phyloP scores from a whole-genome alignment of 2,888 invertebrate species.

The Stratiomys singularior region DNA sequence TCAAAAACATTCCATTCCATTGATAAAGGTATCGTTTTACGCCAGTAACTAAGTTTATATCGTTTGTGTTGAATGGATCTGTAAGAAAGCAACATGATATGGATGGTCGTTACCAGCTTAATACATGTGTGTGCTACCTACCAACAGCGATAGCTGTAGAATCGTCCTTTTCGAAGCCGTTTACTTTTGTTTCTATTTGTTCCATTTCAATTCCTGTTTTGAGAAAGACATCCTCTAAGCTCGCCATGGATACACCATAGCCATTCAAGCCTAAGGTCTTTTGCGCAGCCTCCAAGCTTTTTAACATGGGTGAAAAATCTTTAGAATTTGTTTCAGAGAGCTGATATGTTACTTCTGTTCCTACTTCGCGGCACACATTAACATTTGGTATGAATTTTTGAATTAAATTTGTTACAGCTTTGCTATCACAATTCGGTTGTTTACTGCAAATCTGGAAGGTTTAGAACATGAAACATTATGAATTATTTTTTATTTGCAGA shows the following conservation, averaged over 20 bases:
- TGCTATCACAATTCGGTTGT: constrained; percentile 68
- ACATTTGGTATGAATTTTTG: constrained; percentile 72
- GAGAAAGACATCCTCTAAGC: constrained; percentile 88
- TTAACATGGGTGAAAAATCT: constrained; percentile 74
- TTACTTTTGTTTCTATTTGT: not conserved
- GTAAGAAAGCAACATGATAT: not conserved
- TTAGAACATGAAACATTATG: no score
- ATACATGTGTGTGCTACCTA: not conserved
- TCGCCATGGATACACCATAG: constrained; percentile 84
- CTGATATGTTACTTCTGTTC: constrained; percentile 75
- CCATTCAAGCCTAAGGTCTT: constrained; percentile 72
- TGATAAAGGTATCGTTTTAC: constrained; percentile 64
- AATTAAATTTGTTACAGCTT: constrained; percentile 69
- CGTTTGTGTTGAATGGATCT: constrained; percentile 65
- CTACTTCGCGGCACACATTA: constrained; percentile 73
- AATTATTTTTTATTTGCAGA: no score
- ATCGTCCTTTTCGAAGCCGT: not conserved
- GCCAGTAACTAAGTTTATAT: constrained; percentile 59
- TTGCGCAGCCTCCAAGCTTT: constrained; percentile 72
- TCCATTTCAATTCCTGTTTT: constrained; percentile 61
- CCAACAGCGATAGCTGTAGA: not conserved
- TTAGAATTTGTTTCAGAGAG: constrained; percentile 71
- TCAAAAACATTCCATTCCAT: constrained; percentile 74
- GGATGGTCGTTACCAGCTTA: not conserved
- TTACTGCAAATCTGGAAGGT: constrained; percentile 58